phyloP scores from a whole-genome alignment of 2,888 invertebrate species.

The Cremastobaeus sp. region DNA sequence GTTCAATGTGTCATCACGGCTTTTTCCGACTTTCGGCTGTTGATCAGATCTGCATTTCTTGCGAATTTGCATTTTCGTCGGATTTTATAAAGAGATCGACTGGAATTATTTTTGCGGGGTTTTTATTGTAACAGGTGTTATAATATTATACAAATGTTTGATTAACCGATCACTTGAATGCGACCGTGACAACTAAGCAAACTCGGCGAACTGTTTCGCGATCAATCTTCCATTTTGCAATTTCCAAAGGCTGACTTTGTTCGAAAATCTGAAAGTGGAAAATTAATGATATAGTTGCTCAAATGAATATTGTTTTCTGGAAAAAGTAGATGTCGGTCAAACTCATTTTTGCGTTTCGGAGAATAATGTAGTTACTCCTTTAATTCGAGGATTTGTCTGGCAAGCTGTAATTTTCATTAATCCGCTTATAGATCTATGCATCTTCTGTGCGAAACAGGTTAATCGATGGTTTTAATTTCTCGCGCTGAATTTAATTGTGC shows the following conservation, averaged over 20 bases:
- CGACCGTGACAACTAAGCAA: no score
- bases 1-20: no score
- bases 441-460: constrained; percentile 42
- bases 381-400: not conserved
- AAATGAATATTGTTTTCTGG: constrained; percentile 2
- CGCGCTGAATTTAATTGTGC: constrained; percentile 31
- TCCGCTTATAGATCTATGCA: constrained; percentile 13
- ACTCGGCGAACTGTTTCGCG: no score
- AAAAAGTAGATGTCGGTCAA: constrained; percentile 12
- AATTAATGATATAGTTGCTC: constrained; percentile 3
- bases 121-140: no score
- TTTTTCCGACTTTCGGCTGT: no score
- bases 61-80: no score
- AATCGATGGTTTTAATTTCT: constrained; percentile 40
- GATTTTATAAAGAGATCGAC: no score
- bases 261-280: constrained; percentile 5
- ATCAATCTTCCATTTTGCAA: no score
- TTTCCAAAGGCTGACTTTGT: not conserved
- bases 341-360: constrained; percentile 27
- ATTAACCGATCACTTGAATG: no score
- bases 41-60: no score
- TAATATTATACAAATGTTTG: no score
- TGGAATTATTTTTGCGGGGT: no score
- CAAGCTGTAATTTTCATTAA: constrained; percentile 26
- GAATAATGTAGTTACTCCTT: constrained; percentile 6